Conservation (phyloP, 2,888 invertebrate species). For the Netelia inedita region DNA sequence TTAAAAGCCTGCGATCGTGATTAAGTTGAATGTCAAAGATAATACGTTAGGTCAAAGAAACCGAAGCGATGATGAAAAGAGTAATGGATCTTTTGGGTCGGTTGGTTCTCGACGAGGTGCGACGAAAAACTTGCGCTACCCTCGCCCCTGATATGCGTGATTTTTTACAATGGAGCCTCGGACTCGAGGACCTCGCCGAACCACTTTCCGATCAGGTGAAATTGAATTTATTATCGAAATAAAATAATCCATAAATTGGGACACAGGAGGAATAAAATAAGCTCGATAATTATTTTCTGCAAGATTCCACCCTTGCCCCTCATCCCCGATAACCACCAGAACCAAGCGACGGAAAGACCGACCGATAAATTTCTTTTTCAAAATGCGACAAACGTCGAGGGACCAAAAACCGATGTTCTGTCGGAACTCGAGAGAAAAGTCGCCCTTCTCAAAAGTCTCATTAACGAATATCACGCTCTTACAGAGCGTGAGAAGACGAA, state of each 20-base stretch:
- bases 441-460: slow-evolving; percentile 73
- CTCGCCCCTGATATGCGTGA: slow-evolving; percentile 74
- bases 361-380: slow-evolving; percentile 72
- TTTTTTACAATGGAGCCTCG: slow-evolving; percentile 78
- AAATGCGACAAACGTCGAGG: slow-evolving; percentile 15
- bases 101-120: slow-evolving; percentile 77
- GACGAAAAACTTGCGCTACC: slow-evolving; percentile 76
- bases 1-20: not conserved
- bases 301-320: slow-evolving; percentile 69
- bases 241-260: not conserved
- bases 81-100: slow-evolving; percentile 76
- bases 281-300: not conserved
- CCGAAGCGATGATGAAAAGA: slow-evolving; percentile 74
- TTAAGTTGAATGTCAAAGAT: not conserved
- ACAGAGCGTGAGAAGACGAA: slow-evolving; percentile 75
- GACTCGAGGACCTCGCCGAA: slow-evolving; percentile 60
- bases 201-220: slow-evolving; percentile 62
- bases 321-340: slow-evolving; percentile 41
- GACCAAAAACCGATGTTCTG: slow-evolving; percentile 51
- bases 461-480: slow-evolving; percentile 77
- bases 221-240: not conserved
- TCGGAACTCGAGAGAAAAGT: slow-evolving; percentile 74
- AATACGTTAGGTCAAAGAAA: slow-evolving; percentile 73
- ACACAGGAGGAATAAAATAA: not conserved
- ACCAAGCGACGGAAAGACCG: slow-evolving; percentile 33